Evolutionary conservation across 2,888 invertebrate species (phyloP), one percentile per base, ranked within the genome.

Genomic region (Thalpophila matura): DNA sequence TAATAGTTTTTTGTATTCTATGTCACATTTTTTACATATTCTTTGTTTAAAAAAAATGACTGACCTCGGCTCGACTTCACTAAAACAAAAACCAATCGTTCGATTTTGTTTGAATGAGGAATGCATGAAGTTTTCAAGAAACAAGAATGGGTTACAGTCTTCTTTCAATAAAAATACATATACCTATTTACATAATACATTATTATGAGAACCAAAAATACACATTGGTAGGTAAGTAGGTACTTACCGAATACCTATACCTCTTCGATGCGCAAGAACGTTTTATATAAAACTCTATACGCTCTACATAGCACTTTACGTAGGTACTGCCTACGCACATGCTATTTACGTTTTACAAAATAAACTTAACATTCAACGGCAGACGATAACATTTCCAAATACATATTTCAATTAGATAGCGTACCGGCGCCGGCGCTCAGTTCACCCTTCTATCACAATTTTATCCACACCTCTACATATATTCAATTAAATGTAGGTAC

Each of bases 391-490:
- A 72, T 40, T 57, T 67, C 47, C 64, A 78, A 74, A 67, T 62
- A 72, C 59, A 79, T 86, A 85, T 84, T 83, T 85, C 81, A 83
- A 78, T 78, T 69, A 77, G 81, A 83, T 82, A 81, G 67, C 26
- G 20, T 31, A 54, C 16, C 24, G 73, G 76, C 76, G 76, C 73
- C 66, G 42, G 20, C 50, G 42, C 43, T 45, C 45, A 51, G 49
- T 60, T 57, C 58, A 50, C 42, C 37, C 51, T 50, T 46, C 31
- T 59, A 57, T 72, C 60, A 40, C 40, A 40, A 37, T 55, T 29
- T 65, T 65, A 61, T 59, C 65, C 29, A 26, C 47, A 60, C 43
- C 12, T 53, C 22, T 35, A 53, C 5, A 47, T 31, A 16, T 12
- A 40, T 1, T 7, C 3, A 5, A 37, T n/a, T 33, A 18, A 51